Base-by-base conservation (phyloP, 2,113 vertebrate genomes). In the Salvator merianae region DNA sequence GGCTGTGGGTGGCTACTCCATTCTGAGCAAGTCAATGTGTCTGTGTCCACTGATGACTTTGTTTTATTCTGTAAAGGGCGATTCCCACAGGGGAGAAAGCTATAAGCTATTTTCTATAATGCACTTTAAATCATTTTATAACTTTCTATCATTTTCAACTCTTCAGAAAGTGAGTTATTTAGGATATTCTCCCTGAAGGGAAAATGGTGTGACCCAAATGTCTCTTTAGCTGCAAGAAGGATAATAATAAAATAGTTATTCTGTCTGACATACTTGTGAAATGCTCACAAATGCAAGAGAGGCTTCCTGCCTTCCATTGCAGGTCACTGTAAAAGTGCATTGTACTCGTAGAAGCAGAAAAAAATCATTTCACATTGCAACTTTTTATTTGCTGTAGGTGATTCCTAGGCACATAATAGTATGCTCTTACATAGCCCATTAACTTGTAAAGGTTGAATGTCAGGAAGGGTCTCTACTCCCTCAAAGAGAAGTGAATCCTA, bases 361-460 rank as follows among this genome's bases (percentile, higher is more conserved):
- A 82, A 71, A 80, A 13, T n/a, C 43, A 22, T 72, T 82, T 84
- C 34, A 68, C 16, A 77, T 68, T 66, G 20, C 4, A 82, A 69
- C 47, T 69, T 77, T 81, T 43, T 38, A n/a, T 66, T n/a, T 32
- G 14, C 12, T 62, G 38, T 75, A 81, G 53, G 5, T 83, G 2
- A 34, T 83, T 80, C 65, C 20, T 53, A 73, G 8, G 18, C 6
- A 77, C 12, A 30, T 26, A 34, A 30, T 3, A 30, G 24, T 76
- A 1, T 50, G 4, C 30, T 77, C 26, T 76, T 80, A 77, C 5
- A 47, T 79, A 30, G 4, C 7, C 12, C 4, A 30, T 79, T 73
- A 74, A 22, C 87, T 84, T 72, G 79, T 63, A 76, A 87, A 84
- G 62, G 30, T 47, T 62, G 34, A 82, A 84, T 34, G 28, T 62